A percentile compares a stretch with the other conserved stretches of the same genome.
Evolutionary conservation across 92 coral and sea anemone genomes (phyloP).

Genomic region (Actinernus sp.): DNA sequence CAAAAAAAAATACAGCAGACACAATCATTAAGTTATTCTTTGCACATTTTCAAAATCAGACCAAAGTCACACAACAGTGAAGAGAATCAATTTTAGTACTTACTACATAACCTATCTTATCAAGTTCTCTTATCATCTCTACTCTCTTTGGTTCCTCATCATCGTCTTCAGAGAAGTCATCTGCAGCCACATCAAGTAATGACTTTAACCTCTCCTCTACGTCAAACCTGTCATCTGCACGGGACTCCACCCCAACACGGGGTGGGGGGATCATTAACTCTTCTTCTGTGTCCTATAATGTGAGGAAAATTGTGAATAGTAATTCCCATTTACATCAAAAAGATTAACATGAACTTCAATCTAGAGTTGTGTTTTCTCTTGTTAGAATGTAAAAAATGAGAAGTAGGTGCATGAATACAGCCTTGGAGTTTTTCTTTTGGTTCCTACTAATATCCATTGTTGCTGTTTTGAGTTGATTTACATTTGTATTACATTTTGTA

Average conservation of each 20-base stretch:
- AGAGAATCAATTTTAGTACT: constrained; percentile 1
- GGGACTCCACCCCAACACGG: constrained; percentile 19
- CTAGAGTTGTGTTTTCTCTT: no score
- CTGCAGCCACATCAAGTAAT: constrained; percentile 69
- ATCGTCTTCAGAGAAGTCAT: constrained; percentile 46
- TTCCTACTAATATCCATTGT: no score
- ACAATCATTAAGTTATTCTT: no score
- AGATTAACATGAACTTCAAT: neutral
- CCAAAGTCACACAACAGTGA: no score
- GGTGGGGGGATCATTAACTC: constrained; percentile 85
- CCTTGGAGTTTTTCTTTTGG: no score
- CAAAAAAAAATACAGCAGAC: constrained; percentile 5
- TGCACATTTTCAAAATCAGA: no score
- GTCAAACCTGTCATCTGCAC: constrained; percentile 59
- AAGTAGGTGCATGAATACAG: no score
- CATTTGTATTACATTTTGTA: no score
- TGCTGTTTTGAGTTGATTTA: no score
- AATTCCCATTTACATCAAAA: neutral
- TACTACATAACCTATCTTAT: constrained; percentile 98
- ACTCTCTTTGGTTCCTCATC: constrained; percentile 34
- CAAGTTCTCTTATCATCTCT: constrained; percentile 71
- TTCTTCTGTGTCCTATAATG: constrained; percentile 75
- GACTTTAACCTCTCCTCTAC: constrained; percentile 80
- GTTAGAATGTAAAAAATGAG: no score
- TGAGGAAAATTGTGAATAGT: neutral